These are phyloP conservation scores for Metallyticus violacea DNA, from an alignment of 2,888 invertebrate species.

Conservation along the genomic window DNA sequence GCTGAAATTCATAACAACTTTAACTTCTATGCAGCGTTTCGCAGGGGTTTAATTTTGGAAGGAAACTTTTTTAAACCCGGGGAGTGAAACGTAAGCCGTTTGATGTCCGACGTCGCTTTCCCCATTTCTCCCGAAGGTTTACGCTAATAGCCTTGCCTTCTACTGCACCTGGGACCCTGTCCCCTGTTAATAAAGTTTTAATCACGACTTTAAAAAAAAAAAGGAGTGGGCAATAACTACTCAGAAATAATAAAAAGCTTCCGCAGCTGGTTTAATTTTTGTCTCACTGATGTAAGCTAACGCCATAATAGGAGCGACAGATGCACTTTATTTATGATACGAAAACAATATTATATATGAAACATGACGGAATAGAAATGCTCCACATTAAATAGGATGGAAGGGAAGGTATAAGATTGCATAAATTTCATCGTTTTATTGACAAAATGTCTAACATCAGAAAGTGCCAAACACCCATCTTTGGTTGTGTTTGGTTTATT, in stretches of 20 bases:
- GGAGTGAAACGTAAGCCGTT: neutral
- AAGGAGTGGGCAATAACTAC: neutral
- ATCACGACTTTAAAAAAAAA: neutral
- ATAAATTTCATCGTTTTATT: no score
- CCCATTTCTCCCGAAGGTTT: neutral
- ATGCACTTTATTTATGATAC: neutral
- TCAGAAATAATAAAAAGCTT: neutral
- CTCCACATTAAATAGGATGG: no score
- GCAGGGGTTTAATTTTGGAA: neutral
- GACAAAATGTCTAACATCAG: no score
- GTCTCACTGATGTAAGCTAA: neutral
- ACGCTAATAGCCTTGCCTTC: neutral
- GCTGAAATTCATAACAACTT: neutral
- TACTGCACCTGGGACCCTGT: neutral
- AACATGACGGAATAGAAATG: neutral
- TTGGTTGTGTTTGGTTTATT: no score
- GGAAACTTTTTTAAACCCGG: neutral
- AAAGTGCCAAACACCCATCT: no score
- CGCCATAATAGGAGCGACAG: neutral
- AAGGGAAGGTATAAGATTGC: no score
- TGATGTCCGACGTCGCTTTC: neutral
- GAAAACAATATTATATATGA: neutral
- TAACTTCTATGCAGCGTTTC: neutral
- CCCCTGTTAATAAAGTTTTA: neutral
- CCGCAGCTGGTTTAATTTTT: no score